Conservation (phyloP, 1,140 invertebrate genomes). For the Thereuonema tuberculata region DNA sequence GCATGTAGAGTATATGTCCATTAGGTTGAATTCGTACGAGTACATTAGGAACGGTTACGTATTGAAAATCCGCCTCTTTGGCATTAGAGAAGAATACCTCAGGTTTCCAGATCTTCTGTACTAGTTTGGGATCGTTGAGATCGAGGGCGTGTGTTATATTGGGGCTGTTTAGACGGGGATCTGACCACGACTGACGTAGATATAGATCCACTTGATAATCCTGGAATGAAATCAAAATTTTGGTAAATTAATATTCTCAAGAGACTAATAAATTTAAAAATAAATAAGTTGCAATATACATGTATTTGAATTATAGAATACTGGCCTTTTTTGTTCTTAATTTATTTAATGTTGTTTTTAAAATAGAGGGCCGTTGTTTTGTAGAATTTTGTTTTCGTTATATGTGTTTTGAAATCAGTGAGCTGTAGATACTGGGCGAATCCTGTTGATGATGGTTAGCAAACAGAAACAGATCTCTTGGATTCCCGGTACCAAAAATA, state of each 20-base stretch:
- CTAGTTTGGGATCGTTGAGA: constrained; percentile 7
- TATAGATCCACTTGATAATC: constrained; percentile 31
- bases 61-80: constrained; percentile 32
- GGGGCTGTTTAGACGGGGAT: constrained; percentile 21
- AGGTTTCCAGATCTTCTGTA: constrained; percentile 30
- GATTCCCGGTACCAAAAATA: too few species aligned
- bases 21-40: constrained; percentile 30
- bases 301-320: too few species aligned
- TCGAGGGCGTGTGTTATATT: constrained; percentile 6
- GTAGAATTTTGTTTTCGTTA: too few species aligned
- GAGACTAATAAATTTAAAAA: too few species aligned
- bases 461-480: too few species aligned
- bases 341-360: too few species aligned
- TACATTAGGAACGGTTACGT: constrained; percentile 34
- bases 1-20: constrained; percentile 32
- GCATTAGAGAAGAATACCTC: constrained; percentile 36
- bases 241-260: not conserved
- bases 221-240: constrained; percentile 19
- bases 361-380: too few species aligned
- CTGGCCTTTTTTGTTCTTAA: too few species aligned
- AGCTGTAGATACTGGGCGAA: too few species aligned
- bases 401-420: too few species aligned
- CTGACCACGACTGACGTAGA: constrained; percentile 29
- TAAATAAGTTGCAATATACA: too few species aligned
- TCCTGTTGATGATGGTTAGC: too few species aligned